Percentiles rank a stretch among this genome's conserved stretches.
Conservation (phyloP, 2,113 vertebrate genomes). For the Tachysurus fulvidraco region DNA sequence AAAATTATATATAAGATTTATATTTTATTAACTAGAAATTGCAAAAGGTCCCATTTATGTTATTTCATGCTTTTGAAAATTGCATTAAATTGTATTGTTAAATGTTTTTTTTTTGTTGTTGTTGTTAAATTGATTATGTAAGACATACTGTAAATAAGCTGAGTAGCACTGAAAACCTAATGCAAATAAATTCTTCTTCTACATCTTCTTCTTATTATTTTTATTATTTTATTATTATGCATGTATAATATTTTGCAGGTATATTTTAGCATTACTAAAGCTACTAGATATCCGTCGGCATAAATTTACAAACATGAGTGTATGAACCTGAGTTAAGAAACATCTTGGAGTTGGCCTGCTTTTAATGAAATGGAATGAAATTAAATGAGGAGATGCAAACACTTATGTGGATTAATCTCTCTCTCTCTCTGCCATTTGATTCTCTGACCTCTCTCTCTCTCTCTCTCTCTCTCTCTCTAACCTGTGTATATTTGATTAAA, state of each 20-base stretch:
- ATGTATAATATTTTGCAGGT: no score
- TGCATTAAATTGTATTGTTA: not conserved
- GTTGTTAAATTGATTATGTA: not conserved
- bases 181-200: no score
- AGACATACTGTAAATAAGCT: not conserved
- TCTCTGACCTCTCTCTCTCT: not conserved
- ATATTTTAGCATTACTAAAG: not conserved
- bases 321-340: not conserved
- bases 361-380: not conserved
- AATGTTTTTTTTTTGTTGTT: not conserved
- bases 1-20: no score
- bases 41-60: not conserved
- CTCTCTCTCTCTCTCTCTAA: not conserved
- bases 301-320: not conserved
- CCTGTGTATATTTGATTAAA: conserved; percentile 10
- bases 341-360: not conserved
- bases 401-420: not conserved
- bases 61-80: not conserved
- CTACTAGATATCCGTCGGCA: not conserved
- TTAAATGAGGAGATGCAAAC: no score
- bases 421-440: not conserved
- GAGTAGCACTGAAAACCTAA: not conserved
- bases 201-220: no score
- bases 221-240: no score
- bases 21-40: not conserved